Evolutionary conservation across 1,140 invertebrate genomes (phyloP).

Genomic region (Achatina immaculata): DNA sequence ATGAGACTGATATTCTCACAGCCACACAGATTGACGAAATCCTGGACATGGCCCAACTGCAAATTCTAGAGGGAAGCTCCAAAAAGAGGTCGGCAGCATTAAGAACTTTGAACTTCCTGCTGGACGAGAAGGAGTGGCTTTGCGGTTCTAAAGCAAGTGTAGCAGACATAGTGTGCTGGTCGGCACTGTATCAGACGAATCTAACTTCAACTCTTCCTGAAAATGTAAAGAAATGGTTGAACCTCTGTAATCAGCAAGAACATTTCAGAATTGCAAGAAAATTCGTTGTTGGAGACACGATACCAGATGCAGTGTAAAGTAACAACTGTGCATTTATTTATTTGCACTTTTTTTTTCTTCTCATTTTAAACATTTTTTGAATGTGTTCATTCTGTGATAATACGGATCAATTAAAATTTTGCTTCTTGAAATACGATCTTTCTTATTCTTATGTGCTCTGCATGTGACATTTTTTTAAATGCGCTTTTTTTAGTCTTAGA

Average conservation of each 20-base stretch:
- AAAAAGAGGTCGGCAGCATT: slow-evolving; percentile 73
- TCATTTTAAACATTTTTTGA: no score
- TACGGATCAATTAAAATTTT: no score
- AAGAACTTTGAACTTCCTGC: slow-evolving; percentile 70
- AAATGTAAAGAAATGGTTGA: slow-evolving; percentile 71
- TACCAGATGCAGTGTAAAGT: no score
- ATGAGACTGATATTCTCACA: slow-evolving; percentile 53
- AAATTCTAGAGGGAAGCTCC: slow-evolving; percentile 72
- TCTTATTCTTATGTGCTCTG: no score
- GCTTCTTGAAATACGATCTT: no score
- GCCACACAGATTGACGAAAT: slow-evolving; percentile 76
- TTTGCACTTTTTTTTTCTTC: no score
- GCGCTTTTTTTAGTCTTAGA: no score
- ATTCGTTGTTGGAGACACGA: slow-evolving; percentile 8
- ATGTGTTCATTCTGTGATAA: no score
- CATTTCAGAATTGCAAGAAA: slow-evolving; percentile 48
- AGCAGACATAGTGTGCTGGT: slow-evolving; percentile 71
- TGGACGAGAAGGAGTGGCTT: slow-evolving; percentile 74
- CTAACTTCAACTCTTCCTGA: slow-evolving; percentile 51
- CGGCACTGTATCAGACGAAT: slow-evolving; percentile 61
- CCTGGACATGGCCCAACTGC: slow-evolving; percentile 73
- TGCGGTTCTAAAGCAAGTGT: slow-evolving; percentile 65
- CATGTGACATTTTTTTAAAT: no score
- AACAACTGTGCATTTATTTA: no score
- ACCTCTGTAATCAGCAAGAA: slow-evolving; percentile 50